These are phyloP conservation scores for Acropternis orthonyx DNA, from an alignment of 2,797 vertebrate species.

Conservation along the genomic window DNA sequence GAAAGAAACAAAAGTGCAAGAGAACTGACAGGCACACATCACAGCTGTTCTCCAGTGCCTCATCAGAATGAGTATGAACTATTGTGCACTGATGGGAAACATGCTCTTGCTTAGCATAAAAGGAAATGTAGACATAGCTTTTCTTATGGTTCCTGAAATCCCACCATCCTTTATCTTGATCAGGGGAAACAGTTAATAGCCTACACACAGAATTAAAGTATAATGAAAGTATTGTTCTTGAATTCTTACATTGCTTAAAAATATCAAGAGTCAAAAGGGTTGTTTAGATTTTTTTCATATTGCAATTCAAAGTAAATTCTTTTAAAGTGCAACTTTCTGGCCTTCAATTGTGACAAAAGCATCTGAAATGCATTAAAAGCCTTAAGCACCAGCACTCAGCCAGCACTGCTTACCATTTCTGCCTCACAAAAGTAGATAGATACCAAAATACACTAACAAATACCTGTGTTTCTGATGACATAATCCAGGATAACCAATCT, in stretches of 20 bases:
- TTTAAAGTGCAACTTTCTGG: background rate
- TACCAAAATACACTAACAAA: background rate
- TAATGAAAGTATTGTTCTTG: background rate
- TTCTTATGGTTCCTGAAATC: background rate
- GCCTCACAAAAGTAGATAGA: background rate
- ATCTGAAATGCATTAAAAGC: background rate
- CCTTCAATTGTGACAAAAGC: background rate
- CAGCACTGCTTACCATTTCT: background rate
- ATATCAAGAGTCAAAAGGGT: background rate
- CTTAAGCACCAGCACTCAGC: background rate
- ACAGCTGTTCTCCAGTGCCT: background rate
- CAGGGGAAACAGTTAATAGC: background rate
- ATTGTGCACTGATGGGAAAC: background rate
- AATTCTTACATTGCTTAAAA: background rate
- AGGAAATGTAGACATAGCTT: background rate
- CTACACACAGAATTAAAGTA: background rate
- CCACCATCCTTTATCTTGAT: background rate
- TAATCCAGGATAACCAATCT: conserved; percentile 94
- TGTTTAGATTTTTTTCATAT: background rate
- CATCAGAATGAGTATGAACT: background rate
- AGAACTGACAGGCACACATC: background rate
- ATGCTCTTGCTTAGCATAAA: background rate
- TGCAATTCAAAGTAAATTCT: background rate
- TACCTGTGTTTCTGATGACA: conserved; percentile 97
- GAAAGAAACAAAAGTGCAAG: background rate